Percentiles rank a stretch among this genome's conserved stretches.
These are phyloP conservation scores for Plestiodon gilberti DNA, from an alignment of 2,113 vertebrate species.

Conservation along the genomic window DNA sequence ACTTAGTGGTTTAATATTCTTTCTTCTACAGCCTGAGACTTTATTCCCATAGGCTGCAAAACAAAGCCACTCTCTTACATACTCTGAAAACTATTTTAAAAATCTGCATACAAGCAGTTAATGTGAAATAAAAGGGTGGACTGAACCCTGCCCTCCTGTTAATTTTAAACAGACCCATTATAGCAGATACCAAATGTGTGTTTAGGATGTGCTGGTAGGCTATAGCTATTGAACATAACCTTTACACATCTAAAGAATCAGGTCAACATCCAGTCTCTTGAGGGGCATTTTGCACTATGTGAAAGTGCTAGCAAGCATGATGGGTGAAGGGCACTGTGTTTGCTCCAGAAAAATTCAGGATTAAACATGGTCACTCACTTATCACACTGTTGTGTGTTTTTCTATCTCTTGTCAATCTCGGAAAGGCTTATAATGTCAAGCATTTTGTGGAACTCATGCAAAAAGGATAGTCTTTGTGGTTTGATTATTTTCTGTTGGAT, in stretches of 20 bases:
- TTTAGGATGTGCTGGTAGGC: background rate
- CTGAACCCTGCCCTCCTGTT: background rate
- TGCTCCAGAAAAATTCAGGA: background rate
- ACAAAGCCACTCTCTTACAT: background rate
- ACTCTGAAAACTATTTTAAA: background rate
- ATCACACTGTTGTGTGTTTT: background rate
- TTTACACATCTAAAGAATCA: background rate
- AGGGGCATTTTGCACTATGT: background rate
- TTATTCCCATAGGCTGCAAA: background rate
- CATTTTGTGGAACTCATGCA: background rate
- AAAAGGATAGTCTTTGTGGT: background rate
- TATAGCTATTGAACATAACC: no score
- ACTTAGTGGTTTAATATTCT: background rate
- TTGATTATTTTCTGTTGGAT: background rate
- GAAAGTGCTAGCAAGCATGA: background rate
- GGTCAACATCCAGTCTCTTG: background rate
- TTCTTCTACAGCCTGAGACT: background rate
- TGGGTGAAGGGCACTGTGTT: background rate
- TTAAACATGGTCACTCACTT: background rate
- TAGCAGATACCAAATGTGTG: background rate
- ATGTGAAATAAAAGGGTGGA: background rate
- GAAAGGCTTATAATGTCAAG: background rate
- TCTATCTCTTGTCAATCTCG: background rate
- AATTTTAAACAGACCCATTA: background rate
- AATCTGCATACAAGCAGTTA: background rate